These are phyloP conservation scores for Sesia bembeciformis DNA, from an alignment of 2,888 invertebrate species.

Conservation along the genomic window DNA sequence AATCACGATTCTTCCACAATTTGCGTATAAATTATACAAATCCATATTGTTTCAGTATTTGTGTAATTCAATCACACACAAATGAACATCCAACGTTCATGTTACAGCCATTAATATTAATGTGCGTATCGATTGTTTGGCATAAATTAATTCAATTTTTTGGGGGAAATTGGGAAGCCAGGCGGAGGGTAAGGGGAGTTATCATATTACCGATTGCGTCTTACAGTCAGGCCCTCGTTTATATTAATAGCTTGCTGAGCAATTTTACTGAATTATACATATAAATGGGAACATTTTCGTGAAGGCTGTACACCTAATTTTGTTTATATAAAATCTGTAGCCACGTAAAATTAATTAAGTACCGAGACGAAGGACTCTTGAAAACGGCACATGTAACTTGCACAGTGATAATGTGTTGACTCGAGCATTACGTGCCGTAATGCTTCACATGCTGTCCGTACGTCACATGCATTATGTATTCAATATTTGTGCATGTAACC, in stretches of 20 bases:
- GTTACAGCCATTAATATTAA: constrained; percentile 44
- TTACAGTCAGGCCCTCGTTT: constrained; percentile 34
- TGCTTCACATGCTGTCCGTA: no score
- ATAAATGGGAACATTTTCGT: constrained; percentile 17
- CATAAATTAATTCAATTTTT: constrained; percentile 63
- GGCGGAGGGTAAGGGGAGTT: constrained; percentile 32
- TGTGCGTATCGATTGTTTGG: constrained; percentile 48
- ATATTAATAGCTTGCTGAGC: constrained; percentile 51
- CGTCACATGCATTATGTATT: no score
- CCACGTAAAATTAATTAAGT: neutral
- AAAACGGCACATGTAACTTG: no score
- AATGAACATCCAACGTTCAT: constrained; percentile 26
- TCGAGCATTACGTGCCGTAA: no score
- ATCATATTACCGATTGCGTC: constrained; percentile 64
- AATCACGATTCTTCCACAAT: neutral
- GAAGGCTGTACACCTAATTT: neutral
- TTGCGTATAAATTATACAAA: neutral
- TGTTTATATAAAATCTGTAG: neutral
- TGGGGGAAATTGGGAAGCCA: constrained; percentile 38
- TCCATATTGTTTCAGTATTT: neutral
- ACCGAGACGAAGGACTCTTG: neutral
- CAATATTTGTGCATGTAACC: no score
- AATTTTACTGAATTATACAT: constrained; percentile 46
- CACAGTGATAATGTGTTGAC: no score
- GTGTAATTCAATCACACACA: constrained; percentile 12